These are phyloP conservation scores for Trissoscelio sp. DNA, from an alignment of 2,888 invertebrate genomes.

Conservation along the genomic window DNA sequence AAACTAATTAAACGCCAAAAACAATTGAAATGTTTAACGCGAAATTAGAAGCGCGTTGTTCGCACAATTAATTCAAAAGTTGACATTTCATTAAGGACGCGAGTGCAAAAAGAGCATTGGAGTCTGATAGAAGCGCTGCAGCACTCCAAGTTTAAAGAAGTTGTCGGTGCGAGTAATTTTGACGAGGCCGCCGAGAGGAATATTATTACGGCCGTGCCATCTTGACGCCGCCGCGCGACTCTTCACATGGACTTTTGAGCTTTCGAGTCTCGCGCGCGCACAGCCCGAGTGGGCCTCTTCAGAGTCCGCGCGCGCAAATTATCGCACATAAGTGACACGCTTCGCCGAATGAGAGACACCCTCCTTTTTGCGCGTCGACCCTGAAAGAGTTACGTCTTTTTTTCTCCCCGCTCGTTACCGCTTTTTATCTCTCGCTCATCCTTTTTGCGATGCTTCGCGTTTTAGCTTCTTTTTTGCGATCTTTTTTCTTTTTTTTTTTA, in stretches of 20 bases:
- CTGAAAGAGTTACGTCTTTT: conserved; percentile 2
- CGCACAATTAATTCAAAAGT: conserved; percentile 61
- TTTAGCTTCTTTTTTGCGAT: too few species aligned
- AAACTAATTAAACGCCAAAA: conserved; percentile 55
- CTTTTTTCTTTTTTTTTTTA: background rate
- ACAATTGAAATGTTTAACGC: conserved; percentile 56
- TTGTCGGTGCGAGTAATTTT: conserved; percentile 59
- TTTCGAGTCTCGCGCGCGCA: conserved; percentile 64
- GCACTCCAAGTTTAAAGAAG: conserved; percentile 53
- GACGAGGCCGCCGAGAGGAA: conserved; percentile 53
- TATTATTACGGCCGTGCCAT: conserved; percentile 60
- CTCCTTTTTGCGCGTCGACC: conserved; percentile 24
- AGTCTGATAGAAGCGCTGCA: conserved; percentile 41
- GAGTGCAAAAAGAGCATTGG: conserved; percentile 55
- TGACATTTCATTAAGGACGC: conserved; percentile 61
- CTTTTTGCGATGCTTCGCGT: conserved; percentile 2
- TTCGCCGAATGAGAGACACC: conserved; percentile 36
- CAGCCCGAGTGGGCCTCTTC: conserved; percentile 64
- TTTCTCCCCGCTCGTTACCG: background rate
- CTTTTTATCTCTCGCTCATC: conserved; percentile 9
- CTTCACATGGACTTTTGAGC: conserved; percentile 70
- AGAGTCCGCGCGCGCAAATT: conserved; percentile 65
- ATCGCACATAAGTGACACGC: conserved; percentile 60
- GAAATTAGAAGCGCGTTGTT: conserved; percentile 60
- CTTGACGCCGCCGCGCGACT: conserved; percentile 42